These are phyloP conservation scores for Adrianichthys oophorus DNA, from an alignment of 2,797 vertebrate genomes.

Conservation along the genomic window DNA sequence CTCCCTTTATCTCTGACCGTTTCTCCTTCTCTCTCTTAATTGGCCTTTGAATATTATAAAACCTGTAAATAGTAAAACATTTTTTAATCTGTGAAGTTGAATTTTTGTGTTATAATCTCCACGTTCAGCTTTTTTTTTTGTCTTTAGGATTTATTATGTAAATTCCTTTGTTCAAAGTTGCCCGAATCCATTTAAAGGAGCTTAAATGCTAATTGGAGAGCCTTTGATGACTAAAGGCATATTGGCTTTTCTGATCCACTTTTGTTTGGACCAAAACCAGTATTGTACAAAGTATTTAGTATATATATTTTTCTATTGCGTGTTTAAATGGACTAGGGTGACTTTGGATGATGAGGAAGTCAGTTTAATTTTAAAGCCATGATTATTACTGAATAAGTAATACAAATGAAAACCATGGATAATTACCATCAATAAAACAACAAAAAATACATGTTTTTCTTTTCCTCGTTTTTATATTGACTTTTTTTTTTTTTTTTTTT, in stretches of 20 bases:
- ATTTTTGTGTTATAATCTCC: constrained; percentile 88
- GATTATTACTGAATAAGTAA: constrained; percentile 99
- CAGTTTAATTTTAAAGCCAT: constrained; percentile 99
- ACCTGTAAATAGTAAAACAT: constrained; percentile 91
- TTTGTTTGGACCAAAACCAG: constrained; percentile 99
- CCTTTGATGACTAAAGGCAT: constrained; percentile 97
- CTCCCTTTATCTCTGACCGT: constrained; percentile 55
- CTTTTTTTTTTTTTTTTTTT: not conserved
- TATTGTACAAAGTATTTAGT: constrained; percentile 99
- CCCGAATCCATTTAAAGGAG: constrained; percentile 99
- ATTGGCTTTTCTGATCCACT: constrained; percentile 99
- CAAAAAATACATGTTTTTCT: constrained; percentile 66
- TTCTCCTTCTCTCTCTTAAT: constrained; percentile 78
- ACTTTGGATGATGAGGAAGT: constrained; percentile 99
- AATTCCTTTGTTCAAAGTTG: constrained; percentile 99
- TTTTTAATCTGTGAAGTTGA: constrained; percentile 97
- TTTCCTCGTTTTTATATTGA: not conserved
- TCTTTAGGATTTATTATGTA: constrained; percentile 99
- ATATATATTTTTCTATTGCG: constrained; percentile 99
- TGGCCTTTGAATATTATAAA: constrained; percentile 92
- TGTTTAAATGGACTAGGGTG: constrained; percentile 99
- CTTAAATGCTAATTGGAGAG: constrained; percentile 99
- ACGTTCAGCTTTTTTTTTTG: constrained; percentile 86
- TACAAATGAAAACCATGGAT: constrained; percentile 95
- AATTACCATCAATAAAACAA: constrained; percentile 99